Base-by-base conservation (phyloP, 2,797 vertebrate genomes). In the Spinus pinus region DNA sequence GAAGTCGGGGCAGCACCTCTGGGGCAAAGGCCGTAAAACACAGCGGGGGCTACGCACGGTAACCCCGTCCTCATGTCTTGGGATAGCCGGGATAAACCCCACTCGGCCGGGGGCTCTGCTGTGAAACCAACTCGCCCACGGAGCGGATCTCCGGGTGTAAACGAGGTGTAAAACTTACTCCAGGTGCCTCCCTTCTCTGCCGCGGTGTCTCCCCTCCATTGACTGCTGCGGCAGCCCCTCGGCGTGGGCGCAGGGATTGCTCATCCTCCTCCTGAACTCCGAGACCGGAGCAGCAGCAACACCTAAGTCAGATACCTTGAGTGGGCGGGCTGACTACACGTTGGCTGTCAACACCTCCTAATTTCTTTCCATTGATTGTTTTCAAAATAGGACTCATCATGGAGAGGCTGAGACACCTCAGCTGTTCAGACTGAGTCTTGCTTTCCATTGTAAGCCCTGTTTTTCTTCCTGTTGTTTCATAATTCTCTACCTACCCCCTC, bases 321-420 rank as follows among this genome's bases (percentile, higher is more conserved):
- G 91, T 95, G 85, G 95, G 96, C 57, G 54, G 72, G 86, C 90
- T 96, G 90, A 95, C 93, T 96, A 88, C 93, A 88, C 42, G 39
- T 69, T 67, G 75, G 65, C 90, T 96, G 92, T 96, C 95, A 94
- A 88, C 96, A 96, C 89, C 82, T 96, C 82, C 89, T 93, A 81
- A 96, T 97, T 93, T 96, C 80, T 91, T 95, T 94, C 95, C 91
- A 95, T 88, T 95, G 94, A 96, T 96, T 93, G 91, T 93, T 96
- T 96, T 91, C 90, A 91, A 92, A 94, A 56, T 65, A 69, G 84
- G 81, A 72, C 46, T 94, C 91, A 91, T 93, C 94, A 95, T 49
- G 75, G 91, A 95, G 94, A 94, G 84, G 95, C 95, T 97, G 96
- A 96, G 94, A 93, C 81, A 95, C n/a, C 87, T 97, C 94, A 89